These are phyloP conservation scores for Dicyrtomina minuta DNA, from an alignment of 2,888 invertebrate genomes.

Conservation along the genomic window DNA sequence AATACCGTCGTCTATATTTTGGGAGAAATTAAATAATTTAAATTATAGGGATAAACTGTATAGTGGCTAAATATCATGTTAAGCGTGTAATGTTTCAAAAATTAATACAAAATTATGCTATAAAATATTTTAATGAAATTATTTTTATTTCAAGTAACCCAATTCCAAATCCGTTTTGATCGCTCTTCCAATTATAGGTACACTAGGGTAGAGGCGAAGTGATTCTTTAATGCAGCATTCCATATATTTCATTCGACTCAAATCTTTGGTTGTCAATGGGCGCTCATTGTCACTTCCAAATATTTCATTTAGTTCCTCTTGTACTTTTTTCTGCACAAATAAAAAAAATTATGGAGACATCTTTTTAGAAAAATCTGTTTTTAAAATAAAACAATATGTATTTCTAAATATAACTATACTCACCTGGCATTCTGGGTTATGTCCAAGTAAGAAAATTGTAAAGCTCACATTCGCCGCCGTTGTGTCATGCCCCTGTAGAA, in stretches of 20 bases:
- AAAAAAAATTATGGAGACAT: not conserved
- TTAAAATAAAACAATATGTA: not conserved
- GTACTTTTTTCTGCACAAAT: slow-evolving; percentile 56
- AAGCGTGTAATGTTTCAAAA: too few relatives aligned
- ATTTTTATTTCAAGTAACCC: slow-evolving; percentile 47
- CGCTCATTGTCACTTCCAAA: slow-evolving; percentile 57
- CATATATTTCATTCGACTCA: slow-evolving; percentile 56
- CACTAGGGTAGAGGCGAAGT: slow-evolving; percentile 57
- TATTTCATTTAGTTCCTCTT: slow-evolving; percentile 59
- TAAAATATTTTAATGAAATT: not conserved
- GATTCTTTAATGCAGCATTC: slow-evolving; percentile 58
- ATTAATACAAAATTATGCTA: not conserved
- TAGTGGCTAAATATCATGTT: too few relatives aligned
- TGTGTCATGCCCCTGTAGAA: slow-evolving; percentile 33
- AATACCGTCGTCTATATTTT: slow-evolving; percentile 15
- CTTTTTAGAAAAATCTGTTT: not conserved
- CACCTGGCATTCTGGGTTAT: slow-evolving; percentile 14
- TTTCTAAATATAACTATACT: not conserved
- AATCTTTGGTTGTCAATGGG: slow-evolving; percentile 58
- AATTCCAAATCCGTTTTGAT: slow-evolving; percentile 54
- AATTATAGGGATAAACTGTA: too few relatives aligned
- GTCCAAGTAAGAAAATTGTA: slow-evolving; percentile 22
- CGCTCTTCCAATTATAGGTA: slow-evolving; percentile 56
- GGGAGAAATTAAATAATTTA: too few relatives aligned
- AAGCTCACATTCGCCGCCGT: slow-evolving; percentile 22